These are phyloP conservation scores for Brachirus orientalis DNA, from an alignment of 2,113 vertebrate species.

Conservation along the genomic window DNA sequence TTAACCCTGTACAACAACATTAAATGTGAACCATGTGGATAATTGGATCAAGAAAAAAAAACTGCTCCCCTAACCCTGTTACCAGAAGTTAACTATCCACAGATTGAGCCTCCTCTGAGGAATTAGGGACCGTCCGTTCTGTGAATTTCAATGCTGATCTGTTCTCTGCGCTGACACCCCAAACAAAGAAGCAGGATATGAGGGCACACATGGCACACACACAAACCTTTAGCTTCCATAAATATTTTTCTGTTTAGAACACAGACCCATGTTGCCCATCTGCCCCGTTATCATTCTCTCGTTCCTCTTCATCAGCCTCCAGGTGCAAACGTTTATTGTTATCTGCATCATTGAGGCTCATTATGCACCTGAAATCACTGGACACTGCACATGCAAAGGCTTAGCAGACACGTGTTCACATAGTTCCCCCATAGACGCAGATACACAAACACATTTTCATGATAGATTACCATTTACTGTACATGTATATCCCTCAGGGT, in stretches of 20 bases:
- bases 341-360: constrained; percentile 41
- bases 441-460: not conserved
- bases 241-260: not conserved
- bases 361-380: not conserved
- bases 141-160: not conserved
- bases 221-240: not conserved
- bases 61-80: constrained; percentile 1
- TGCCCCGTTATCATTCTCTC: constrained; percentile 7
- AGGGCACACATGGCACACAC: constrained; percentile 28
- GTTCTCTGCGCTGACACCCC: constrained; percentile 23
- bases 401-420: not conserved
- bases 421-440: not conserved
- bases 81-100: constrained; percentile 9
- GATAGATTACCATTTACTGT: not conserved
- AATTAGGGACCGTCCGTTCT: constrained; percentile 7
- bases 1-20: no score
- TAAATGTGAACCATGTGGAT: no score
- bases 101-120: not conserved
- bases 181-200: constrained; percentile 31
- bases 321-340: constrained; percentile 46
- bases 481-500: no score
- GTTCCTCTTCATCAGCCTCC: constrained; percentile 32
- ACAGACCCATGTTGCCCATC: not conserved
- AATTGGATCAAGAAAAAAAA: not conserved
- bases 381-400: not conserved